Base-by-base conservation (phyloP, 2,888 invertebrate genomes). In the Oligia latruncula region DNA sequence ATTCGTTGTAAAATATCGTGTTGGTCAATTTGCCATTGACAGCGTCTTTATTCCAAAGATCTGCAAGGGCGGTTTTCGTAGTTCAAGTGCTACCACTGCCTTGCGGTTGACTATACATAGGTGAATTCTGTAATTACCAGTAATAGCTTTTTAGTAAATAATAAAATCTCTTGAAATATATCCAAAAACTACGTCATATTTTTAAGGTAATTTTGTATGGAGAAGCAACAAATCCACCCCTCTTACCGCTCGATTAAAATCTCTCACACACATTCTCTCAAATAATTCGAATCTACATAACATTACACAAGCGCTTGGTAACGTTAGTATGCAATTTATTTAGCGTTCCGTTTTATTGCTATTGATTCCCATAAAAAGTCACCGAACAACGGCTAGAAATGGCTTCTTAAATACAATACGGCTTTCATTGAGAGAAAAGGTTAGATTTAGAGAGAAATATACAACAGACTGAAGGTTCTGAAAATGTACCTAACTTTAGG, bases 251-350 rank as follows among this genome's bases (percentile, higher is more conserved):
- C 82, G 81, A 82, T 84, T 87, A 79, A 78, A 84, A 80, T 58
- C 80, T 81, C 62, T 72, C 68, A 58, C 71, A 71, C 73, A 67
- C 62, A 76, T 85, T 86, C 80, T 79, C 74, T 80, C 79, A 76
- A 88, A 87, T 83, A 87, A 88, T 80, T 84, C 74, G 77, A 82
- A 89, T 89, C 83, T 86, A 77, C 88, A 85, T 89, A 82, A 80
- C 87, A 85, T 89, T 82, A 85, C 52, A 77, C 76, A 52, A 55
- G 65, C 74, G 66, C 11, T 58, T 52, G 17, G 52, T 17, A 13
- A 52, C 17, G 55, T 55, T 55, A 55, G 52, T 52, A 17, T 17
- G 52, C 17, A 52, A 52, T 52, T 52, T 17, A 55, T 23, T 55
- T 8, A 23, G 55, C 58, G 58, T 65, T 58, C 70, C 55, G 77